phyloP scores from a whole-genome alignment of 2,797 vertebrate genomes.

The Alcedo quadribrachys region DNA sequence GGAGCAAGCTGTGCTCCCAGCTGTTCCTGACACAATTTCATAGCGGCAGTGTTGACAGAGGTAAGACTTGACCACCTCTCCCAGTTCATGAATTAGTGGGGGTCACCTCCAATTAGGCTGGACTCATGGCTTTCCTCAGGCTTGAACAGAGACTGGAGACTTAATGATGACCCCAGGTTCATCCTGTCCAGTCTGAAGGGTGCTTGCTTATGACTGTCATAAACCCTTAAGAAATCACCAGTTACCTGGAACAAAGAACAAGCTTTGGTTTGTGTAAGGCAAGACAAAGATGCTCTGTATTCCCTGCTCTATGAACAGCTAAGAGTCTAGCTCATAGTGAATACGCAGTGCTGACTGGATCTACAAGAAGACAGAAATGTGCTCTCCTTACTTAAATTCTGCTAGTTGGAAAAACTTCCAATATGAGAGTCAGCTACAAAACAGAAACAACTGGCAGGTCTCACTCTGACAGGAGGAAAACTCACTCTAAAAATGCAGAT shows the following conservation, averaged over 20 bases:
- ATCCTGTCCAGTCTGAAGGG: neutral
- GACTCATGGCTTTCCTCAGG: neutral
- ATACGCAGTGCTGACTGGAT: neutral
- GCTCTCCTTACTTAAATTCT: neutral
- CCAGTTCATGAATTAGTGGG: neutral
- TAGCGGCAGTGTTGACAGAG: neutral
- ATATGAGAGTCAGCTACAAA: neutral
- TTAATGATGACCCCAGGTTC: neutral
- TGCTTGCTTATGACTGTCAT: neutral
- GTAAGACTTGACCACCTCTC: neutral
- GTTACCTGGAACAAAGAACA: neutral
- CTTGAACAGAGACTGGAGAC: neutral
- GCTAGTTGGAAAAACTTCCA: neutral
- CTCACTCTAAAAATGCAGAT: neutral
- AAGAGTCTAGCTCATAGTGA: neutral
- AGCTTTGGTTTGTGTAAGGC: neutral
- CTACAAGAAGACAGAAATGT: neutral
- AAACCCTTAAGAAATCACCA: neutral
- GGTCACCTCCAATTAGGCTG: neutral
- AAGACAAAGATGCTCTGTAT: neutral
- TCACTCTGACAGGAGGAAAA: neutral
- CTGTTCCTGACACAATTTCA: neutral
- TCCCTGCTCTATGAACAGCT: neutral
- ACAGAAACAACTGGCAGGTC: neutral
- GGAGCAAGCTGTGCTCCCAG: neutral